Evolutionary conservation across 1,140 invertebrate genomes (phyloP).

Genomic region (Drosophila lacteicornis): DNA sequence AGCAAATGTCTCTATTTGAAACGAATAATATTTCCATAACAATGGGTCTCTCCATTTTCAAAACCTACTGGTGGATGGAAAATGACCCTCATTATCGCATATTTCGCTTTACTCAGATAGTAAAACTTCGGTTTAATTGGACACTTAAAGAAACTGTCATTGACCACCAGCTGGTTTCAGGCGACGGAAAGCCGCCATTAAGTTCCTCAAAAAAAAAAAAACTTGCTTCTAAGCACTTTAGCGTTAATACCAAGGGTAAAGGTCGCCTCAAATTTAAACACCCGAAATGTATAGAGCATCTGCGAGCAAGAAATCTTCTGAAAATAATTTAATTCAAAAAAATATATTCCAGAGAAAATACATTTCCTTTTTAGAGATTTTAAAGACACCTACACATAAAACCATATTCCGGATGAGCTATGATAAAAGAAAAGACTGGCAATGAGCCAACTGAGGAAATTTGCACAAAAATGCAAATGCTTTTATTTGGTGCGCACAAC

Average conservation of each 20-base stretch:
- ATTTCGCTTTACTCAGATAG: slow-evolving; percentile 23
- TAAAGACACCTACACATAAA: not conserved
- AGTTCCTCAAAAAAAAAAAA: not conserved
- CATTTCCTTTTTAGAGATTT: not conserved
- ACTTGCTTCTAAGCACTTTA: slow-evolving; percentile 1
- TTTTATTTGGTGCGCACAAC: slow-evolving; percentile 51
- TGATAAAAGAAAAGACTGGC: not conserved
- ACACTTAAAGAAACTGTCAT: slow-evolving; percentile 34
- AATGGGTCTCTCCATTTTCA: slow-evolving; percentile 22
- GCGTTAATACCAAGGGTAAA: slow-evolving; percentile 24
- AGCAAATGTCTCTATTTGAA: not conserved
- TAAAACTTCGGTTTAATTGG: slow-evolving; percentile 39
- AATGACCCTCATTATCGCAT: slow-evolving; percentile 1
- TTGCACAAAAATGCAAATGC: slow-evolving; percentile 47
- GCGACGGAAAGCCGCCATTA: slow-evolving; percentile 19
- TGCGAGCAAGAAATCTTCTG: not conserved
- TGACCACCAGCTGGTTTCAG: slow-evolving; percentile 35
- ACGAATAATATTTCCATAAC: slow-evolving; percentile 40
- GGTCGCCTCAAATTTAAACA: not conserved
- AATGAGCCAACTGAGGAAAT: slow-evolving; percentile 25
- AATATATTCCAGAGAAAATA: too few relatives aligned
- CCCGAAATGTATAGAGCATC: slow-evolving; percentile 13
- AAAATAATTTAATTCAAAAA: slow-evolving; percentile 18
- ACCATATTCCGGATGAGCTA: too few relatives aligned
- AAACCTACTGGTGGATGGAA: slow-evolving; percentile 23